Base-by-base conservation (phyloP, 2,113 vertebrate genomes). In the Anarrhichthys ocellatus region DNA sequence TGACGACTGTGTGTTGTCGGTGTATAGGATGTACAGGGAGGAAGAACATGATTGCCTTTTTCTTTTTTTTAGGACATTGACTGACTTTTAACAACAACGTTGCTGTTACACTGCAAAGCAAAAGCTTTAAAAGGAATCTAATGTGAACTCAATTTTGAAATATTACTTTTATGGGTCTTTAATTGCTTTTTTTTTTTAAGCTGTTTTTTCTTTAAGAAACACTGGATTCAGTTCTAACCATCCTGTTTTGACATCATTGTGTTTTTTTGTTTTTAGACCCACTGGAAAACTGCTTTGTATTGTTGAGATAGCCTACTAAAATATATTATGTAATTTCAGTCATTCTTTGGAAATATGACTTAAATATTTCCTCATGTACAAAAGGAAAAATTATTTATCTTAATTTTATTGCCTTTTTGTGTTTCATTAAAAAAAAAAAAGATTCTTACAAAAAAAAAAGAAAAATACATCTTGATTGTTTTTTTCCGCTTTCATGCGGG, bases 361-460 rank as follows among this genome's bases (percentile, higher is more conserved):
- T 83, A 90, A 91, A 92, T 93, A 92, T 96, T 95, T 95, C 92
- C 91, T 85, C 86, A 69, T 95, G 94, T 93, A 94, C 88, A 94
- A 94, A 93, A 91, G 89, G 90, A 91, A 88, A 91, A 93, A 92
- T 91, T 96, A 95, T 96, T 96, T 96, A 96, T 95, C 95, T 95
- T 96, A 95, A 96, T 94, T 95, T 96, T 95, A 96, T 95, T 95
- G 94, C 92, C 92, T 94, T 94, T 94, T 95, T 93, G 92, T 93
- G 93, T 95, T 96, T 94, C 84, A 95, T 94, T 95, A 95, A 96
- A 94, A 94, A 93, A 84, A 92, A 92, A 74, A 94, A 93, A 82
- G 68, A 92, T 91, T 92, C 87, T 91, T 94, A 91, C 80, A 80
- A 81, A 92, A 82, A 32, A 72, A 81, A 48, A 91, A 81, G 91